A percentile compares a stretch with the other conserved stretches of the same genome.
These are phyloP conservation scores for Scelioninae gen. 1 DNA, from an alignment of 2,888 invertebrate species.

Conservation along the genomic window DNA sequence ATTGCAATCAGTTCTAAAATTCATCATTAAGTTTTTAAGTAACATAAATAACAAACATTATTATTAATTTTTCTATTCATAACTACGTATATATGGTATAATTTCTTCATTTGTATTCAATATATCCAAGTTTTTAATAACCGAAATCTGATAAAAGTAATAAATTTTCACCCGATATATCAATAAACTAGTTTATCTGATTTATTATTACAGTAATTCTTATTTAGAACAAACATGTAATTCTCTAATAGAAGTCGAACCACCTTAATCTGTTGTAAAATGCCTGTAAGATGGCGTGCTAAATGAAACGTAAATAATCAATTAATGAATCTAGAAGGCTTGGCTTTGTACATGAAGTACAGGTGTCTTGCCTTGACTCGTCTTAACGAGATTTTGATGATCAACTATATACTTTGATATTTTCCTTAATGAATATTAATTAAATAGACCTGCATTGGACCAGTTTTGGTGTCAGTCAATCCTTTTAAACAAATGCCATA, in stretches of 20 bases:
- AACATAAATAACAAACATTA: too few relatives aligned
- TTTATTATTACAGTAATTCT: too few relatives aligned
- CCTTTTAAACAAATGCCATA: constrained; percentile 88
- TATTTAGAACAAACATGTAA: too few relatives aligned
- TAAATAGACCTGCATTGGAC: constrained; percentile 87
- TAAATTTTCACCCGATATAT: too few relatives aligned
- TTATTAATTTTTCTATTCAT: too few relatives aligned
- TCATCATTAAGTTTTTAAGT: too few relatives aligned
- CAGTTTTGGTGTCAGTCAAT: constrained; percentile 87
- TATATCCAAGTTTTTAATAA: too few relatives aligned
- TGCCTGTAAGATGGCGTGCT: background rate
- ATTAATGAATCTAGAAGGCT: constrained; percentile 27
- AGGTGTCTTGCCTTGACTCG: constrained; percentile 20
- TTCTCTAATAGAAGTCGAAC: background rate
- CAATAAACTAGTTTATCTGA: too few relatives aligned
- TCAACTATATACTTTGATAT: constrained; percentile 27
- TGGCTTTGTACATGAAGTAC: constrained; percentile 19
- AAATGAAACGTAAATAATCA: constrained; percentile 21
- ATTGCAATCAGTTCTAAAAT: too few relatives aligned
- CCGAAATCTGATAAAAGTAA: too few relatives aligned
- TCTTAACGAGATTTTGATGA: constrained; percentile 26
- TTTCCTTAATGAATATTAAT: constrained; percentile 78
- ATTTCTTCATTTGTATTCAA: too few relatives aligned
- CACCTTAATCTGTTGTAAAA: background rate
- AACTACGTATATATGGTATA: too few relatives aligned